These are phyloP conservation scores for Poecile atricapillus DNA, from an alignment of 2,113 vertebrate genomes.

Conservation along the genomic window DNA sequence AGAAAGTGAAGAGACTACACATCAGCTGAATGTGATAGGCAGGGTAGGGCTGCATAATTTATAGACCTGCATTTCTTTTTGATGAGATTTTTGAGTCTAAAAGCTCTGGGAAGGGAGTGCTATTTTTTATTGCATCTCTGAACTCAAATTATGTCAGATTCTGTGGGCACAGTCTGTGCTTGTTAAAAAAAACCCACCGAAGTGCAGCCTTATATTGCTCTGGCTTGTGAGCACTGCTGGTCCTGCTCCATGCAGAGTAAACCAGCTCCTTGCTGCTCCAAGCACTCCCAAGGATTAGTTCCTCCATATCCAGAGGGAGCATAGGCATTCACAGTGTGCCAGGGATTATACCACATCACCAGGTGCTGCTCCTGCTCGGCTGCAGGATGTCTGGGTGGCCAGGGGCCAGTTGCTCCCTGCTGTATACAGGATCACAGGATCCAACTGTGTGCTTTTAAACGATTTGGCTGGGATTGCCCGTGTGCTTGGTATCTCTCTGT, in stretches of 20 bases:
- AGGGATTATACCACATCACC: background rate
- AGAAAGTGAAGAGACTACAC: background rate
- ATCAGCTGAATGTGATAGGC: slow-evolving; percentile 5
- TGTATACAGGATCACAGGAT: background rate
- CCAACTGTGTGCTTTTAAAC: background rate
- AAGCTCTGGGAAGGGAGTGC: slow-evolving; percentile 1
- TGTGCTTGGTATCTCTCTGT: background rate
- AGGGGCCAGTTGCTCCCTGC: background rate
- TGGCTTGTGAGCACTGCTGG: background rate
- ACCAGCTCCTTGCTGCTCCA: background rate
- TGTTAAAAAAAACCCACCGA: background rate
- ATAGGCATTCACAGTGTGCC: rapidly evolving
- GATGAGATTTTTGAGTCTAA: slow-evolving; percentile 33
- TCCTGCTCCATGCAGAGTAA: background rate
- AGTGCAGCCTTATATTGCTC: background rate
- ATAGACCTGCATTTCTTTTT: slow-evolving; percentile 18
- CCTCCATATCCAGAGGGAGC: background rate
- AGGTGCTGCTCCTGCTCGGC: background rate
- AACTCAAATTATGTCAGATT: background rate
- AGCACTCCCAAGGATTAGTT: background rate
- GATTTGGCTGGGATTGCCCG: background rate
- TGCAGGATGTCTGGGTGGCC: background rate
- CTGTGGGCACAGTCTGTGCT: background rate
- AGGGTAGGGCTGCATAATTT: slow-evolving; percentile 30
- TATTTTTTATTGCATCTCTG: background rate